phyloP scores from a whole-genome alignment of 2,797 vertebrate genomes.

The Sebastes diaconus region DNA sequence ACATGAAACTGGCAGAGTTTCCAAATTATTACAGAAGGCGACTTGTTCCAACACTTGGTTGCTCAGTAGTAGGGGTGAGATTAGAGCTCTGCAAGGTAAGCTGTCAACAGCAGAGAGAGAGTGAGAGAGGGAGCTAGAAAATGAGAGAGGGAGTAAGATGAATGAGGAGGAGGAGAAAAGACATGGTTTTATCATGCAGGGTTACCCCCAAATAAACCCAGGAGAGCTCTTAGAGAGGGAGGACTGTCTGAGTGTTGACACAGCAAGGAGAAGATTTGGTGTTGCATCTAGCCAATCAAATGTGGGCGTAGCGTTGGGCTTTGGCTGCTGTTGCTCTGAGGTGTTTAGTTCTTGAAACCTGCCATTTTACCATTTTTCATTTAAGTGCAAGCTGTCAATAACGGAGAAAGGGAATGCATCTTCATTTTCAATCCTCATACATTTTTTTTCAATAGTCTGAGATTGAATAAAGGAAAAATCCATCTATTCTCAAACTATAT shows the following conservation, averaged over 20 bases:
- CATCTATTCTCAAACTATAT: constrained; percentile 66
- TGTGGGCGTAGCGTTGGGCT: constrained; percentile 17
- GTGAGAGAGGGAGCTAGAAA: constrained; percentile 46
- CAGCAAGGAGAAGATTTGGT: constrained; percentile 44
- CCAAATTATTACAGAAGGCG: constrained; percentile 81
- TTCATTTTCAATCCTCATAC: constrained; percentile 37
- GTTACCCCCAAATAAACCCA: constrained; percentile 58
- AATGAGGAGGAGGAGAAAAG: constrained; percentile 60
- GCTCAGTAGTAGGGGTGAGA: constrained; percentile 71
- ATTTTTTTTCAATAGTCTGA: constrained; percentile 43
- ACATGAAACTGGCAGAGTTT: constrained; percentile 82
- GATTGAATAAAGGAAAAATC: constrained; percentile 67
- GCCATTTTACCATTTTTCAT: constrained; percentile 49
- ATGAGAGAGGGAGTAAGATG: constrained; percentile 54
- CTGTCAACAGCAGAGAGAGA: constrained; percentile 62
- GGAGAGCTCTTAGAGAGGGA: constrained; percentile 53
- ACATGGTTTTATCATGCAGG: constrained; percentile 54
- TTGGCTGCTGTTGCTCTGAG: constrained; percentile 38
- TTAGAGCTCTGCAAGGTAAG: constrained; percentile 78
- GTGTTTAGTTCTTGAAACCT: constrained; percentile 48
- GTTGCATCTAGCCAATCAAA: constrained; percentile 55
- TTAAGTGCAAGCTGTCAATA: constrained; percentile 59
- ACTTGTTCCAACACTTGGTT: constrained; percentile 82
- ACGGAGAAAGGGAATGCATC: constrained; percentile 47
- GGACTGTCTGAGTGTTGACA: constrained; percentile 52